Percentiles rank a stretch among this genome's conserved stretches.
Evolutionary conservation across 2,797 vertebrate genomes (phyloP).

Genomic region (Triplophysa bombifrons): DNA sequence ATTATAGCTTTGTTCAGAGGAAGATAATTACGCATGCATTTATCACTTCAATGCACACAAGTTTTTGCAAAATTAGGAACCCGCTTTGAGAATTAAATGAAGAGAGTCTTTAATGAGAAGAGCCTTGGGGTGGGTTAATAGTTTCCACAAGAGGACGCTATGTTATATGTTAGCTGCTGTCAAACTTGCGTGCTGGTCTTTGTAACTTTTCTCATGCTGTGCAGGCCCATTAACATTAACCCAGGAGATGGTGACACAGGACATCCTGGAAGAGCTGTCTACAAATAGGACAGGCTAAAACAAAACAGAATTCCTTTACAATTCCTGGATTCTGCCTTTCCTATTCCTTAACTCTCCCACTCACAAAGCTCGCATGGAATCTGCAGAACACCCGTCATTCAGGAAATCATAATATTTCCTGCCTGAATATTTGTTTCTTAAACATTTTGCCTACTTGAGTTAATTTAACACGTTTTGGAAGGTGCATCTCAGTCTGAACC

Average conservation of each 20-base stretch:
- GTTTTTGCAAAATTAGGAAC: slow-evolving; percentile 9
- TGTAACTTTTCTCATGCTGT: slow-evolving; percentile 39
- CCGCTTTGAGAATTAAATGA: slow-evolving; percentile 10
- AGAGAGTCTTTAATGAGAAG: not conserved
- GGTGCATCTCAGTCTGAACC: no score
- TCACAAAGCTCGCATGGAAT: slow-evolving; percentile 11
- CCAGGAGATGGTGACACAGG: slow-evolving; percentile 14
- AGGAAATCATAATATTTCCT: not conserved
- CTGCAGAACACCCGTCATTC: not conserved
- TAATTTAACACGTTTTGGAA: not conserved
- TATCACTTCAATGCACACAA: slow-evolving; percentile 22
- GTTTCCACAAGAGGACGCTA: slow-evolving; percentile 54
- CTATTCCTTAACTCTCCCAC: slow-evolving; percentile 3
- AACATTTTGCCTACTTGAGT: slow-evolving; percentile 1
- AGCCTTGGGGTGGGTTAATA: not conserved
- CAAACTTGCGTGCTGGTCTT: slow-evolving; percentile 38
- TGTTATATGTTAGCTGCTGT: slow-evolving; percentile 32
- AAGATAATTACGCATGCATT: slow-evolving; percentile 27
- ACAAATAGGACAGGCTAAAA: slow-evolving; percentile 36
- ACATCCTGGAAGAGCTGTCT: slow-evolving; percentile 32
- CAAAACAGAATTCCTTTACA: slow-evolving; percentile 30
- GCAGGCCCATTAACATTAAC: slow-evolving; percentile 34
- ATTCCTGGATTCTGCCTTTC: slow-evolving; percentile 51
- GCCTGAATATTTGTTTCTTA: not conserved
- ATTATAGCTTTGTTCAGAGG: slow-evolving; percentile 45